Percentiles rank a stretch among this genome's conserved stretches.
These are phyloP conservation scores for Bambusicola thoracicus DNA, from an alignment of 2,113 vertebrate species.

Conservation along the genomic window DNA sequence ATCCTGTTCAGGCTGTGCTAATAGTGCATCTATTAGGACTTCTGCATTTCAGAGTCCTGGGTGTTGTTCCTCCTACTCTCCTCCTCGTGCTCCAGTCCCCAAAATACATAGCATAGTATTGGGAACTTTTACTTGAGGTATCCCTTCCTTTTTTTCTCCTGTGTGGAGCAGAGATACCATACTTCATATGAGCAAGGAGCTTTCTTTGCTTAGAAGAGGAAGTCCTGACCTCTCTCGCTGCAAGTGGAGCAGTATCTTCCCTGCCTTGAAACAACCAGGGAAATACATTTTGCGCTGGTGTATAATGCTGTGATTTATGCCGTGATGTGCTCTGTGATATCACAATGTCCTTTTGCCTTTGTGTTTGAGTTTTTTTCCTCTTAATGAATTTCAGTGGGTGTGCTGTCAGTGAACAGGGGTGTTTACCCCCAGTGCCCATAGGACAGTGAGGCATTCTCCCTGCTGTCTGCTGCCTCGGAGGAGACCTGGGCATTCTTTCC, in stretches of 20 bases:
- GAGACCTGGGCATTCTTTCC: not conserved
- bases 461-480: constrained; percentile 6
- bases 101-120: not conserved
- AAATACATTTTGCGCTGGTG: constrained; percentile 55
- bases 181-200: not conserved
- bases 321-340: constrained; percentile 68
- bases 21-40: not conserved
- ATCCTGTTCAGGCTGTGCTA: not conserved
- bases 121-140: not conserved
- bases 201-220: constrained; percentile 20
- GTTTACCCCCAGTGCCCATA: not conserved
- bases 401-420: constrained; percentile 48
- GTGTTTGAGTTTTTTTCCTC: constrained; percentile 69
- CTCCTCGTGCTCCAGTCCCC: not conserved
- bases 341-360: constrained; percentile 81
- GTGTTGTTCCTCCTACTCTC: not conserved
- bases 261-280: constrained; percentile 33
- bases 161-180: not conserved
- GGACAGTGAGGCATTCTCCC: not conserved
- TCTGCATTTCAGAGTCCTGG: not conserved
- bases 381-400: constrained; percentile 65
- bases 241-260: constrained; percentile 34
- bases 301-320: constrained; percentile 78
- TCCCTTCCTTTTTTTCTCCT: not conserved
- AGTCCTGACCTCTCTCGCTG: constrained; percentile 53